Evolutionary conservation across 2,888 invertebrate genomes (phyloP).

Genomic region (Tuta absoluta): DNA sequence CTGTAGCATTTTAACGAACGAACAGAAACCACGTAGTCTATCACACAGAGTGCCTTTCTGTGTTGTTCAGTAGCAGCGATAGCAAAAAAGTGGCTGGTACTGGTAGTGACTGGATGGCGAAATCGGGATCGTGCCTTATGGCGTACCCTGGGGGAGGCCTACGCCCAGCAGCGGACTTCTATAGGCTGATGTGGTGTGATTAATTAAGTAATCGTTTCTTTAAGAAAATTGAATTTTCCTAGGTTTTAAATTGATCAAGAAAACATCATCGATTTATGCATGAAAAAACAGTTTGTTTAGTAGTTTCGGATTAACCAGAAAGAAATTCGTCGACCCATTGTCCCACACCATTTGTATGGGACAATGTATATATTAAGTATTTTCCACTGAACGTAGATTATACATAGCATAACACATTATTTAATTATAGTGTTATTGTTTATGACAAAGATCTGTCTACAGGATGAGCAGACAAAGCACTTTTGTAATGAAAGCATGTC

Average conservation of each 20-base stretch:
- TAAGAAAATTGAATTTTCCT: too few relatives aligned
- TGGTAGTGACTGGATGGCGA: too few relatives aligned
- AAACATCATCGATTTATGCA: neutral
- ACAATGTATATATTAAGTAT: neutral
- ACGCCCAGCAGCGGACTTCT: too few relatives aligned
- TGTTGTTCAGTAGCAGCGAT: constrained; percentile 45
- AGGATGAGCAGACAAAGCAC: constrained; percentile 3
- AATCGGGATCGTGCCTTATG: too few relatives aligned
- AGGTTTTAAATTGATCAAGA: too few relatives aligned
- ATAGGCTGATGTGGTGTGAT: too few relatives aligned
- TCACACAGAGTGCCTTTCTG: constrained; percentile 54
- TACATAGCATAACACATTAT: neutral
- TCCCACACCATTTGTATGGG: too few relatives aligned
- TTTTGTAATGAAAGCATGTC: neutral
- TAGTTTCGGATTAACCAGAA: neutral
- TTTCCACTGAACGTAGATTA: neutral
- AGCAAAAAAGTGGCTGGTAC: neutral
- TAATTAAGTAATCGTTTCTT: too few relatives aligned
- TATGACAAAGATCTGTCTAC: constrained; percentile 10
- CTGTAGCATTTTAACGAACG: constrained; percentile 29
- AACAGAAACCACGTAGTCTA: constrained; percentile 51
- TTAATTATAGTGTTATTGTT: neutral
- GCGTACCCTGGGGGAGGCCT: too few relatives aligned
- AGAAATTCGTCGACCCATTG: too few relatives aligned
- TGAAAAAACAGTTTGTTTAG: neutral